Conservation (phyloP, 2,888 invertebrate species). For the Helicoverpa assulta region DNA sequence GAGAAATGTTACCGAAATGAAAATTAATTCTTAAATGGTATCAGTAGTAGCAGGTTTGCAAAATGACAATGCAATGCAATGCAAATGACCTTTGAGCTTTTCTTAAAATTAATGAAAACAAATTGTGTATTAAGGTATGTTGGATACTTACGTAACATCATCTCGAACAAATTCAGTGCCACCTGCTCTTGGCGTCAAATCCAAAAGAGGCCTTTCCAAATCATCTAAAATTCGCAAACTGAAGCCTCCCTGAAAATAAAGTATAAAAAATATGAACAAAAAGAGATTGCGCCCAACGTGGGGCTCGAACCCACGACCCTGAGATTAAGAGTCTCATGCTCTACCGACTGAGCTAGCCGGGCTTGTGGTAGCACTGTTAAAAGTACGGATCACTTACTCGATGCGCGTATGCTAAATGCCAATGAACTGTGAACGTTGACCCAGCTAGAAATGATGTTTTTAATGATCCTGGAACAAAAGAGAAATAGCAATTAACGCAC, state of each 20-base stretch:
- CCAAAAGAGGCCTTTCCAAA: conserved; percentile 95
- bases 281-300: conserved; percentile 86
- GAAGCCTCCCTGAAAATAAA: conserved; percentile 95
- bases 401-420: conserved; percentile 98
- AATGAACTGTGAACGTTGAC: conserved; percentile 96
- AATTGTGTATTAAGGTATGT: background rate
- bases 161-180: conserved; percentile 95
- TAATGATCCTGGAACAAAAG: conserved; percentile 92
- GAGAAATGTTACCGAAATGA: too few relatives aligned
- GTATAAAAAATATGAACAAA: conserved; percentile 23
- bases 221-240: conserved; percentile 96
- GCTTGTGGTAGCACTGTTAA: conserved; percentile 26
- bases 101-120: too few relatives aligned
- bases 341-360: conserved; percentile 90
- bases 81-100: too few relatives aligned
- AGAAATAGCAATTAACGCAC: conserved; percentile 26
- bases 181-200: conserved; percentile 95
- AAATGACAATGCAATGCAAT: too few relatives aligned
- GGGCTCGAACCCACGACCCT: conserved; percentile 91
- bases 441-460: conserved; percentile 95
- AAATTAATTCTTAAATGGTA: too few relatives aligned
- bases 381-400: conserved; percentile 84
- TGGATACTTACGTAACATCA: conserved; percentile 96
- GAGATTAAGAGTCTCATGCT: conserved; percentile 91
- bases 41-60: too few relatives aligned